These are phyloP conservation scores for Adineta ricciae DNA, from an alignment of 2,888 invertebrate species.

Conservation along the genomic window DNA sequence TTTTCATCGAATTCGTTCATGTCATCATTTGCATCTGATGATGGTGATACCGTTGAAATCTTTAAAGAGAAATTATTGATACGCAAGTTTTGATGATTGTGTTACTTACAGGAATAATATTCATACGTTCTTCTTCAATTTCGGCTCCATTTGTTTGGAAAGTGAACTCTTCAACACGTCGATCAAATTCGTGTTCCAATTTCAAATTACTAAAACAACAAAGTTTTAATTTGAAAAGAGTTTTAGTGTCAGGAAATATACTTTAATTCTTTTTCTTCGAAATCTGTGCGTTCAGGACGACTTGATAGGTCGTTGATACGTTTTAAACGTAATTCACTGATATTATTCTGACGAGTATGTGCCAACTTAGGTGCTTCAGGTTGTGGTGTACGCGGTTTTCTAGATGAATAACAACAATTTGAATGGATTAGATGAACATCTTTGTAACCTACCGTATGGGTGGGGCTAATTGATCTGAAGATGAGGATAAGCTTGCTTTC, in stretches of 20 bases:
- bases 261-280: slow-evolving; percentile 12
- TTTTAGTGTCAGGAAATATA: neutral
- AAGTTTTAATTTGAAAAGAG: too few species aligned
- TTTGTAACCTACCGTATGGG: neutral
- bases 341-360: neutral
- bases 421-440: neutral
- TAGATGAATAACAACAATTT: too few species aligned
- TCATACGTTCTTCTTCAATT: neutral
- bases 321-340: slow-evolving; percentile 2
- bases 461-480: neutral
- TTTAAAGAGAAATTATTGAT: neutral
- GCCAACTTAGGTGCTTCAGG: neutral
- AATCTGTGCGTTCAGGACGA: neutral
- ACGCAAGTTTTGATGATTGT: neutral
- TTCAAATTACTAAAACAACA: neutral
- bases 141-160: neutral
- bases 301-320: neutral
- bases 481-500: slow-evolving; percentile 16
- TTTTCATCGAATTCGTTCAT: slow-evolving; percentile 23
- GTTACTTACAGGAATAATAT: neutral
- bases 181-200: slow-evolving; percentile 21
- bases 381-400: neutral
- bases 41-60: neutral
- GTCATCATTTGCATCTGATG: neutral
- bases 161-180: slow-evolving; percentile 8